These are phyloP conservation scores for Rhinoraja longicauda DNA, from an alignment of 2,797 vertebrate species.

Conservation along the genomic window DNA sequence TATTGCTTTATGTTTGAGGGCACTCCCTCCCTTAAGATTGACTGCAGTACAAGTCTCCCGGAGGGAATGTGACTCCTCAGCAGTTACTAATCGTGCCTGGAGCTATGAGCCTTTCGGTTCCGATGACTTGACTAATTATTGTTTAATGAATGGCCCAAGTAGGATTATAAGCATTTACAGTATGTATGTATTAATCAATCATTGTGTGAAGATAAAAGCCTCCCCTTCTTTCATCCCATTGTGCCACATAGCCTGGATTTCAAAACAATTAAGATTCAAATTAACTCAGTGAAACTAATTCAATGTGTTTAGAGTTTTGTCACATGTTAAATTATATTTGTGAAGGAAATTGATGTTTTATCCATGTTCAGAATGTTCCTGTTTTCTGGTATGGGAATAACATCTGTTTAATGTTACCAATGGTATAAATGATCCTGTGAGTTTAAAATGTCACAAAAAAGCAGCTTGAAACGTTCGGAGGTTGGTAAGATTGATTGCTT, in stretches of 20 bases:
- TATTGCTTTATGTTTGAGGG: neutral
- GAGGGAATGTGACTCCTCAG: neutral
- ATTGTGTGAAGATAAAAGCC: neutral
- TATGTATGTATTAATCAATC: slow-evolving; percentile 38
- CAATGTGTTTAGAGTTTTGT: slow-evolving; percentile 6
- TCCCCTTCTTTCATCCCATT: slow-evolving; percentile 22
- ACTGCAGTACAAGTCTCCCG: slow-evolving; percentile 20
- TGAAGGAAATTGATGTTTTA: slow-evolving; percentile 32
- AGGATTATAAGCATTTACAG: slow-evolving; percentile 37
- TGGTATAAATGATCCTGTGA: neutral
- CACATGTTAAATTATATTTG: slow-evolving; percentile 28
- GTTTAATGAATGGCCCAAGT: slow-evolving; percentile 35
- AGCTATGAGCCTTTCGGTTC: slow-evolving; percentile 35
- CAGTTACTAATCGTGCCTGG: slow-evolving; percentile 7
- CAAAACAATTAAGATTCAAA: slow-evolving; percentile 35
- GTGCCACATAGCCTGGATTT: slow-evolving; percentile 21
- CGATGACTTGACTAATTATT: slow-evolving; percentile 38
- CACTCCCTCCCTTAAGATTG: neutral
- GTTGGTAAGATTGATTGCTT: too few relatives aligned
- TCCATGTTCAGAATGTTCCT: slow-evolving; percentile 15
- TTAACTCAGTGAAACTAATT: slow-evolving; percentile 28
- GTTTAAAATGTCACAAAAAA: slow-evolving; percentile 28
- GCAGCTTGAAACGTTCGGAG: slow-evolving; percentile 16
- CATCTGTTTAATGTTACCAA: slow-evolving; percentile 33
- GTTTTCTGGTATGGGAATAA: neutral